Percentiles rank a stretch among this genome's conserved stretches.
phyloP scores from a whole-genome alignment of 1,140 invertebrate genomes.

The Helicorthomorpha holstii region DNA sequence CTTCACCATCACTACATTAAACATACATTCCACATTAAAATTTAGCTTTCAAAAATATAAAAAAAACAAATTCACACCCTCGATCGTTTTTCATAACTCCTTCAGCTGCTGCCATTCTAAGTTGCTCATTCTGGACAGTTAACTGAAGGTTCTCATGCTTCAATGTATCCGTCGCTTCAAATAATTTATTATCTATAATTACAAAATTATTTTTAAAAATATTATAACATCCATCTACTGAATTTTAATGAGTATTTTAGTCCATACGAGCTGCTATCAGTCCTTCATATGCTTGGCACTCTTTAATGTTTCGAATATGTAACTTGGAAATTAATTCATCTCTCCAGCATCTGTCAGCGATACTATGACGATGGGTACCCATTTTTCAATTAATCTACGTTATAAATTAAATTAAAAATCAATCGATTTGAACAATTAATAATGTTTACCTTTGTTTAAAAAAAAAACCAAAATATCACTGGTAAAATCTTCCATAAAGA shows the following conservation, averaged over 20 bases:
- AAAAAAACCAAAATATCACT: too few species aligned
- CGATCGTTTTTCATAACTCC: conserved; percentile 18
- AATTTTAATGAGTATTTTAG: not conserved
- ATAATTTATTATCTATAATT: conserved; percentile 60
- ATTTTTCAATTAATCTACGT: too few species aligned
- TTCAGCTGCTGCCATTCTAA: conserved; percentile 39
- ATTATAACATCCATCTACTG: not conserved
- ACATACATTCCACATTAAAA: not conserved
- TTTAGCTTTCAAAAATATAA: not conserved
- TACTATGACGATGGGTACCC: too few species aligned
- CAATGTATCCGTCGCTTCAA: conserved; percentile 59
- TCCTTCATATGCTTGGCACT: not conserved
- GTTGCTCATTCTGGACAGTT: conserved; percentile 62
- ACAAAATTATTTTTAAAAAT: not conserved
- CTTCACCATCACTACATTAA: not conserved
- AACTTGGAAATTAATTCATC: not conserved
- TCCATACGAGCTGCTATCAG: not conserved
- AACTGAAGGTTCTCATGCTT: conserved; percentile 66
- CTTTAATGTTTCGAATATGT: not conserved
- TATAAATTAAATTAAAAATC: too few species aligned
- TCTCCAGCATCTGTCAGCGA: not conserved
- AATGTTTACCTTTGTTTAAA: too few species aligned
- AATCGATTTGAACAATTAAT: too few species aligned
- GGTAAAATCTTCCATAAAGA: too few species aligned
- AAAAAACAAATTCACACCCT: conserved; percentile 2